phyloP scores from a whole-genome alignment of 2,797 vertebrate species.

The Eulemur albifrons region DNA sequence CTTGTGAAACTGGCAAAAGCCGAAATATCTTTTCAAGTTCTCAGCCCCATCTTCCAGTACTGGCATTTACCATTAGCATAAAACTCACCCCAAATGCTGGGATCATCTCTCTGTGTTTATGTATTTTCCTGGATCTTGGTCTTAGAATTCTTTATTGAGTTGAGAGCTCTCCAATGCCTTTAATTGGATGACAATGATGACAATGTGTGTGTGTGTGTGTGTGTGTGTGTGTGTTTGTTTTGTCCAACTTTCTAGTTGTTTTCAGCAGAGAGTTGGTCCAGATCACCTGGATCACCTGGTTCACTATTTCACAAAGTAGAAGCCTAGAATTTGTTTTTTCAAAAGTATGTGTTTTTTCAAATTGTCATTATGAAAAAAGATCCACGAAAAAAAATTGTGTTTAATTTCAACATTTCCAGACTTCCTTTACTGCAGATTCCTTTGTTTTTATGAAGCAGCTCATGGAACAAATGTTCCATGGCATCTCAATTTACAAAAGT shows the following conservation, averaged over 20 bases:
- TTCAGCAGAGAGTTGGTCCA: background rate
- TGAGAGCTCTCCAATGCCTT: background rate
- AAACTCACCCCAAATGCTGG: background rate
- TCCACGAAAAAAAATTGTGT: background rate
- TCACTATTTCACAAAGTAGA: background rate
- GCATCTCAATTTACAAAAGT: conserved; percentile 52
- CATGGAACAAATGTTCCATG: conserved; percentile 12
- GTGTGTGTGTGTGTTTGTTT: background rate
- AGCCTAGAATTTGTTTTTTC: background rate
- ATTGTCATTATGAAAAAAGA: background rate
- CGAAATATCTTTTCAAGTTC: background rate
- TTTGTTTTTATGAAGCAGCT: conserved; percentile 22
- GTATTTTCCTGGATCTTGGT: background rate
- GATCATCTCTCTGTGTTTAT: background rate
- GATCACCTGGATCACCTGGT: background rate
- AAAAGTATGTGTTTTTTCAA: background rate
- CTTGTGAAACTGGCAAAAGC: background rate
- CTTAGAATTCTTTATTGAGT: background rate
- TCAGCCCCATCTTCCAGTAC: background rate
- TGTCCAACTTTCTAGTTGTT: background rate
- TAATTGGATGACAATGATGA: background rate
- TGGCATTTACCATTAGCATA: background rate
- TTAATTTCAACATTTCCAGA: conserved; percentile 43
- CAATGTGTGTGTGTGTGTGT: background rate
- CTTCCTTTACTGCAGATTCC: background rate